These are phyloP conservation scores for Sarcophilus harrisii DNA, from an alignment of 2,797 vertebrate genomes.

Conservation along the genomic window DNA sequence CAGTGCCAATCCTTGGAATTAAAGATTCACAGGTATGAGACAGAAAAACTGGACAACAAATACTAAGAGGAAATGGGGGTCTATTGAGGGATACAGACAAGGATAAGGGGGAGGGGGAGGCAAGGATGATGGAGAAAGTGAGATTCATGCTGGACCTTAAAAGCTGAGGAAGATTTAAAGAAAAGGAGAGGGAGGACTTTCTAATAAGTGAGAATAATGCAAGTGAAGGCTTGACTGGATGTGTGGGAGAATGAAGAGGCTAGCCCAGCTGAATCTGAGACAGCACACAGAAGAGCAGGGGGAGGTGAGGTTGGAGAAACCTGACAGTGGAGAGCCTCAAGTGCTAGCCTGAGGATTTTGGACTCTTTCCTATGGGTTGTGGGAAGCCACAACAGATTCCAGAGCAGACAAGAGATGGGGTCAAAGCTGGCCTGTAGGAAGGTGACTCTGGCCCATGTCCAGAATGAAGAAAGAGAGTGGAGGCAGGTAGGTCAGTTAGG, in stretches of 20 bases:
- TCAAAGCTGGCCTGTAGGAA: not conserved
- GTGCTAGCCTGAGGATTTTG: not conserved
- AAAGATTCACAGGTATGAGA: not conserved
- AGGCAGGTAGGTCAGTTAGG: not conserved
- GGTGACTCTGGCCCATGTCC: not conserved
- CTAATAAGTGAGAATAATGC: conserved; percentile 6
- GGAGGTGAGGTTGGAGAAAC: not conserved
- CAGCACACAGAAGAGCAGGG: not conserved
- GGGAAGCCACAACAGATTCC: not conserved
- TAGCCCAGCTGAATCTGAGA: not conserved
- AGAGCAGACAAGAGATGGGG: not conserved
- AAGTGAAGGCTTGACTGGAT: not conserved
- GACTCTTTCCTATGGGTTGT: not conserved
- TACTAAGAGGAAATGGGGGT: not conserved
- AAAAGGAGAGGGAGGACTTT: not conserved
- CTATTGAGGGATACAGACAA: not conserved
- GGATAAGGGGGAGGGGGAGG: not conserved
- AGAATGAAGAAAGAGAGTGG: not conserved
- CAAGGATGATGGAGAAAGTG: not conserved
- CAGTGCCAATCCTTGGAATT: not conserved
- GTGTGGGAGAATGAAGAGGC: not conserved
- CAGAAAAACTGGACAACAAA: not conserved
- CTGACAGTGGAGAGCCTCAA: not conserved
- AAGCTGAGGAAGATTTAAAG: not conserved
- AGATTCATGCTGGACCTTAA: not conserved